Base-by-base conservation (phyloP, 2,888 invertebrate genomes). In the Melanargia galathea region DNA sequence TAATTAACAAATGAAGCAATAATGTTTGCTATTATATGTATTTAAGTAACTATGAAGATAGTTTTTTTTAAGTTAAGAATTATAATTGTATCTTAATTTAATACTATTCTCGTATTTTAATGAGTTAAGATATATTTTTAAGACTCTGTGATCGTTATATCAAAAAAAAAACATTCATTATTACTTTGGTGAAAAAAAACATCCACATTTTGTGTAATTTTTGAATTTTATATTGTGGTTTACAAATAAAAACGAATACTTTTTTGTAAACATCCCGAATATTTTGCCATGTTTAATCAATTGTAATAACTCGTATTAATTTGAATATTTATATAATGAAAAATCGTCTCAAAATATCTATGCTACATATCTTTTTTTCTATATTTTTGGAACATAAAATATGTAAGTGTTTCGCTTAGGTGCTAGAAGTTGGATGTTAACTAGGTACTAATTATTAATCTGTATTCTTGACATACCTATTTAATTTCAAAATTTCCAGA, bases 341-440 rank as follows among this genome's bases (percentile, higher is more conserved):
- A 30, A 30, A 30, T 30, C 8, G 52, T 60, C 43, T 52, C 60
- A 60, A 52, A 60, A 38, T 60, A 51, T 22, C 11, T 40, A 51
- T 51, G n/a, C 40, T 18, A 38, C 26, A 60, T 60, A 60, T 60
- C 49, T 52, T 52, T 30, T 60, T 22, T 30, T 52, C 52, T 60
- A 60, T 26, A 60, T 60, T 60, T 60, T 60, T 35, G 52, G 52
- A 54, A 46, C 45, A 54, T 26, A 59, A 13, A n/a, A n/a, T n/a
- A 54, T 54, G 24, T 52, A 46, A 33, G 43, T 35, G 43, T 22
- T 16, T 54, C 51, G 30, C 26, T 30, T 60, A 52, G 54, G 54
- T 61, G 60, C 38, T 61, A 61, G 60, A 33, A 20, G 18, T 45
- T 35, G 22, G 24, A 11, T 59, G 40, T 16, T 61, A 30, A 35